Base-by-base conservation (phyloP, 2,888 invertebrate species). In the Nemurella pictetii region DNA sequence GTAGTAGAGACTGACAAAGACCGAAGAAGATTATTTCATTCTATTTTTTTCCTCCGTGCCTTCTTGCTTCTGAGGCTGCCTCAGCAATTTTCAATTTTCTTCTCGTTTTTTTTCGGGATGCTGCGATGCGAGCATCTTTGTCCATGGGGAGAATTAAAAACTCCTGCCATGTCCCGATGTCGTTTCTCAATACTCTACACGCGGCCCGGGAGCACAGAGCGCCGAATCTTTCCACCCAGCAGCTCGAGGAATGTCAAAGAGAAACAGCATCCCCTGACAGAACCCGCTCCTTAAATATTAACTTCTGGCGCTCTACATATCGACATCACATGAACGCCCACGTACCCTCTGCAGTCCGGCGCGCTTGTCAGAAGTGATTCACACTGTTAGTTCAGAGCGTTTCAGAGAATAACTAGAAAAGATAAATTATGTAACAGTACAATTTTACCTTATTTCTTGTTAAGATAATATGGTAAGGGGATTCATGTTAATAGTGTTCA, bases 131-230 rank as follows among this genome's bases (percentile, higher is more conserved):
- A 55, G 55, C 36, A 32, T 73, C 84, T 85, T 83, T 86, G 86
- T 86, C 86, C 86, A 85, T 85, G 86, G 86, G 87, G 86, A 87
- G 87, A 86, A 87, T 87, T 87, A 86, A 86, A 87, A 87, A 86
- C 86, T 86, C 87, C 85, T 80, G 86, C 86, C 86, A 86, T 86
- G 85, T 85, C 84, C 85, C 86, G 75, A 85, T 84, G 85, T 85
- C 85, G 85, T 84, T 84, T 84, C 85, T 84, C 85, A 85, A 85
- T 85, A 86, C 84, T 55, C 15, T 55, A 20, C 55, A 55, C 55
- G 55, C 9, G 85, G 84, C 80, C 81, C 30, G 82, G 73, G 55
- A 55, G 29, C 75, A 75, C 2, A 28, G 75, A 20, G 20, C n/a
- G n/a, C 84, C n/a, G 80, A 83, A 55, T 83, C 55, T 55, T 20